These are phyloP conservation scores for Aythya baeri DNA, from an alignment of 2,113 vertebrate genomes.

Conservation along the genomic window DNA sequence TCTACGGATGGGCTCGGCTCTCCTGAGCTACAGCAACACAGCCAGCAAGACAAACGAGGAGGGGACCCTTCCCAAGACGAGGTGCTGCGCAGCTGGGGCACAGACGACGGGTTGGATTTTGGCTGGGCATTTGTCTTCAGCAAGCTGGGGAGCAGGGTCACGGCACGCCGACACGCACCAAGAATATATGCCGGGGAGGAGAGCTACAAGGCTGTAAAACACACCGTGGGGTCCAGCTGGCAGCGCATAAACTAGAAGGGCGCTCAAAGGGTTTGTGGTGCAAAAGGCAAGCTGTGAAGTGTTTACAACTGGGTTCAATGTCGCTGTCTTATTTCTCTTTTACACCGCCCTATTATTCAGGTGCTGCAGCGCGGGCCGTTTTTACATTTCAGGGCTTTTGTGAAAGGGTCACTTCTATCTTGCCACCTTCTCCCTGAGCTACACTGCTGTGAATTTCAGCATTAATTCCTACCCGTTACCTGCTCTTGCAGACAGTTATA, in stretches of 20 bases:
- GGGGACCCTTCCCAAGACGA: not conserved
- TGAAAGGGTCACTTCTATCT: not conserved
- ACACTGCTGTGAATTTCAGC: not conserved
- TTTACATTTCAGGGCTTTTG: not conserved
- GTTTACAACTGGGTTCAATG: not conserved
- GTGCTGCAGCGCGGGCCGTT: not conserved
- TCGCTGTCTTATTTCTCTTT: slow-evolving; percentile 1
- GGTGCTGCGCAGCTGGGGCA: not conserved
- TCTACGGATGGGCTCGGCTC: not conserved
- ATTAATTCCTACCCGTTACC: not conserved
- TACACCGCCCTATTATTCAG: not conserved
- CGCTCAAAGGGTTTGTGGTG: not conserved
- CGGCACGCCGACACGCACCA: not conserved
- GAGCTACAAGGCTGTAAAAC: slow-evolving; percentile 35
- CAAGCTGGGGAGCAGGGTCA: not conserved
- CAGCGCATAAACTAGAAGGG: not conserved
- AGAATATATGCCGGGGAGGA: not conserved
- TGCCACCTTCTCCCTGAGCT: not conserved
- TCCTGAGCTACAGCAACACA: not conserved
- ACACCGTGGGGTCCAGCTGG: not conserved
- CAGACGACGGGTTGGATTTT: rapidly evolving
- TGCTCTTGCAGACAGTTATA: not conserved
- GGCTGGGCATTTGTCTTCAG: not conserved
- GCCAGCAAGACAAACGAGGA: not conserved
- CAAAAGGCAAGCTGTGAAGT: slow-evolving; percentile 13